Evolutionary conservation across 2,888 invertebrate genomes (phyloP).

Genomic region (Aquatica leii): DNA sequence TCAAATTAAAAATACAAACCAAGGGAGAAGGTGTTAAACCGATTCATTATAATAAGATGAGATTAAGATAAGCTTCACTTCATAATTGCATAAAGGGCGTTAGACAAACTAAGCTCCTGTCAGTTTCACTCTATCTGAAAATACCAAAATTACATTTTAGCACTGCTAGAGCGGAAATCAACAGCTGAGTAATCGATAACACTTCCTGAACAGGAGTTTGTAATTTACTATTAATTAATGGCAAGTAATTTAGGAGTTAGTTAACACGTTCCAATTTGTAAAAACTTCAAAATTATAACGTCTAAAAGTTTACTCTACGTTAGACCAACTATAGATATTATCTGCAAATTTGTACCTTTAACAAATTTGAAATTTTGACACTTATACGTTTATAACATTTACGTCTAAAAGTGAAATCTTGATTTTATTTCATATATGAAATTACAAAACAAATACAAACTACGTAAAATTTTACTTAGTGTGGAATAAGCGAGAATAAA

Average conservation of each 20-base stretch:
- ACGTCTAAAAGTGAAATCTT: too few species aligned
- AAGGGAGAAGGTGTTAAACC: slow-evolving; percentile 5
- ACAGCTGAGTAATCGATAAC: slow-evolving; percentile 24
- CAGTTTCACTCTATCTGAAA: slow-evolving; percentile 20
- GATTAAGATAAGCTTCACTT: slow-evolving; percentile 17
- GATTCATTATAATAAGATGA: slow-evolving; percentile 9
- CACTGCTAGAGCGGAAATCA: slow-evolving; percentile 19
- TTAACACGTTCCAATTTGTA: neutral
- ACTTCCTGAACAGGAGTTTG: slow-evolving; percentile 20
- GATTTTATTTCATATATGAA: too few species aligned
- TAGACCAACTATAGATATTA: too few species aligned
- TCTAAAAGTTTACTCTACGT: too few species aligned
- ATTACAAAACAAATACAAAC: too few species aligned
- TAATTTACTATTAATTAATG: slow-evolving; percentile 17
- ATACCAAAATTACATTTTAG: slow-evolving; percentile 15
- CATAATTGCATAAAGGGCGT: slow-evolving; percentile 19
- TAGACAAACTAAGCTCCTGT: slow-evolving; percentile 21
- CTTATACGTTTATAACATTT: too few species aligned
- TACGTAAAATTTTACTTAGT: too few species aligned
- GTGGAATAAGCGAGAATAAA: too few species aligned
- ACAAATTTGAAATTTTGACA: too few species aligned
- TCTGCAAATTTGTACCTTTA: too few species aligned
- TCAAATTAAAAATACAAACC: too few species aligned
- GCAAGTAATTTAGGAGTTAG: neutral
- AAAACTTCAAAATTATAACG: neutral